A percentile compares a stretch with the other conserved stretches of the same genome.
Conservation (phyloP, 2,113 vertebrate genomes). For the Stercorarius parasiticus region DNA sequence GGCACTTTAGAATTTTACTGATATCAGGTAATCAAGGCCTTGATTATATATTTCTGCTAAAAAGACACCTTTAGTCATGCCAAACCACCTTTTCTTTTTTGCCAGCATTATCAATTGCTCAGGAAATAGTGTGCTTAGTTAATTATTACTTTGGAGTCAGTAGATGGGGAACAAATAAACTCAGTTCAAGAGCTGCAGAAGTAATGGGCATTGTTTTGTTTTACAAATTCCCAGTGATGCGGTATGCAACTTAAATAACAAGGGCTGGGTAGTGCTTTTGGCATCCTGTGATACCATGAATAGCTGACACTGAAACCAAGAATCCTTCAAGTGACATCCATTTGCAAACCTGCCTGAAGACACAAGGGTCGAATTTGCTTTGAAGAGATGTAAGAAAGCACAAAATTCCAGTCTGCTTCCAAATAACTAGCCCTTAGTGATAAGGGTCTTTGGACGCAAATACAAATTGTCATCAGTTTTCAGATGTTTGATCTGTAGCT, state of each 20-base stretch:
- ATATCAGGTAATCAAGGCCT: not conserved
- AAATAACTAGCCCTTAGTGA: not conserved
- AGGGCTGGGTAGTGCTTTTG: not conserved
- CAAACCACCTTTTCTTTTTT: not conserved
- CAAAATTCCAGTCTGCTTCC: slow-evolving; percentile 28
- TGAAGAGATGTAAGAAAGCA: slow-evolving; percentile 25
- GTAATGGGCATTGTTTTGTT: slow-evolving; percentile 10
- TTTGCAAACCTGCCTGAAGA: slow-evolving; percentile 34
- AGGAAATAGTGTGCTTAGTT: slow-evolving; percentile 1
- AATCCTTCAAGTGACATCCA: slow-evolving; percentile 17
- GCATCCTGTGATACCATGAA: not conserved
- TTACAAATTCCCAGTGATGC: not conserved
- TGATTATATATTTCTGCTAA: not conserved
- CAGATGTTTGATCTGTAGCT: not conserved
- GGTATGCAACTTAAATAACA: not conserved
- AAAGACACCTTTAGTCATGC: not conserved
- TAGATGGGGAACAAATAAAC: not conserved
- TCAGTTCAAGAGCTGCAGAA: not conserved
- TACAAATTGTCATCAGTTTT: not conserved
- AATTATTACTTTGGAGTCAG: slow-evolving; percentile 28
- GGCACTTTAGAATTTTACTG: not conserved
- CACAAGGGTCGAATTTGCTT: not conserved
- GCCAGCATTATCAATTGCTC: not conserved
- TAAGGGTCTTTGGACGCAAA: not conserved
- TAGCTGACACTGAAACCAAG: slow-evolving; percentile 5